Conservation (phyloP, 2,797 vertebrate species). For the Labeo calbasu region DNA sequence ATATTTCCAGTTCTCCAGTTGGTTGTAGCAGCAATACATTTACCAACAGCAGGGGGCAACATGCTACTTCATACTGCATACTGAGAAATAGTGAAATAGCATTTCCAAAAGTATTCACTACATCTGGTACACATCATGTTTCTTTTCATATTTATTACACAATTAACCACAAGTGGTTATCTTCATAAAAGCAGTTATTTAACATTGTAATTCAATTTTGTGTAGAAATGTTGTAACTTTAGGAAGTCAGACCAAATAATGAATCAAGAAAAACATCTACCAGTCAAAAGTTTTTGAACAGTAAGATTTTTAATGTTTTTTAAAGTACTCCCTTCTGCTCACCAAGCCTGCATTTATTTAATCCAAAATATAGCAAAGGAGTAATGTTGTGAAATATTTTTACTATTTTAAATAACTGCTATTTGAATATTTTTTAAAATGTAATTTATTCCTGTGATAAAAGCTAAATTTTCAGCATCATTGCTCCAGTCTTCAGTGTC, state of each 20-base stretch:
- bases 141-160: neutral
- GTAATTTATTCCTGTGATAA: too few species aligned
- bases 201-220: neutral
- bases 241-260: neutral
- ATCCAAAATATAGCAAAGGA: too few species aligned
- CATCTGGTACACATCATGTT: neutral
- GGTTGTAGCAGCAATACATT: neutral
- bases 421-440: too few species aligned
- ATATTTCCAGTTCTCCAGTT: neutral
- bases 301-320: too few species aligned
- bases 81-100: neutral
- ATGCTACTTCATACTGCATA: neutral
- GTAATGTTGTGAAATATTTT: too few species aligned
- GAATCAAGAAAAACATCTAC: neutral
- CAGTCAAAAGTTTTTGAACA: too few species aligned
- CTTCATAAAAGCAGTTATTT: neutral
- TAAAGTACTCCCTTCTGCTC: too few species aligned
- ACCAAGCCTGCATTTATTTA: too few species aligned
- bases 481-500: too few species aligned
- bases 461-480: too few species aligned
- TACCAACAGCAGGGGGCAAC: slow-evolving; percentile 24
- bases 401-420: too few species aligned
- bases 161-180: neutral
- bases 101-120: neutral
- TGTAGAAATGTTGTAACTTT: neutral